These are phyloP conservation scores for Oceanites oceanicus DNA, from an alignment of 2,113 vertebrate genomes.

Conservation along the genomic window DNA sequence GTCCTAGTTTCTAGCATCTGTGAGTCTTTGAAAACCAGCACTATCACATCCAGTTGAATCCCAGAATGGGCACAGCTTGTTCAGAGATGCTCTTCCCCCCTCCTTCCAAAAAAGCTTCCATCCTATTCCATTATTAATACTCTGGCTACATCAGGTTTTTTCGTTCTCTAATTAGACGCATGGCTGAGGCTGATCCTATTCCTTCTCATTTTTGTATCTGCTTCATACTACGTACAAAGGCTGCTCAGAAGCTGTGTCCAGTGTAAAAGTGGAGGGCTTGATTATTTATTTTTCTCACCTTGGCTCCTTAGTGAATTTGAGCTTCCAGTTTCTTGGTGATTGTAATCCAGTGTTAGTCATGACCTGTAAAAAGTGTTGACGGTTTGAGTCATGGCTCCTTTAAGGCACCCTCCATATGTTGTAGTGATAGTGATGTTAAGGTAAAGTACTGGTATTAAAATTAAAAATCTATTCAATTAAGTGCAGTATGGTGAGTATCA, in stretches of 20 bases:
- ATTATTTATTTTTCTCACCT: neutral
- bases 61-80: neutral
- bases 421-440: neutral
- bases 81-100: neutral
- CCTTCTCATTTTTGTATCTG: neutral
- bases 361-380: neutral
- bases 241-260: neutral
- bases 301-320: neutral
- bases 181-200: neutral
- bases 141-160: neutral
- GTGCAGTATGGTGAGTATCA: neutral
- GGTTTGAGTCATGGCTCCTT: neutral
- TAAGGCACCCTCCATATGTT: neutral
- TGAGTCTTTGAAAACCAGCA: neutral
- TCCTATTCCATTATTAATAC: neutral
- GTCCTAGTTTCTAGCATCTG: neutral
- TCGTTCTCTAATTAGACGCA: neutral
- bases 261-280: neutral
- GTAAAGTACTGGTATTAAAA: neutral
- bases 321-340: neutral
- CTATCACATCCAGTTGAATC: neutral
- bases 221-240: neutral
- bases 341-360: neutral
- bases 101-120: neutral
- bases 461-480: neutral